Conservation (phyloP, 2,797 vertebrate genomes). For the Myiotriccus ornatus region DNA sequence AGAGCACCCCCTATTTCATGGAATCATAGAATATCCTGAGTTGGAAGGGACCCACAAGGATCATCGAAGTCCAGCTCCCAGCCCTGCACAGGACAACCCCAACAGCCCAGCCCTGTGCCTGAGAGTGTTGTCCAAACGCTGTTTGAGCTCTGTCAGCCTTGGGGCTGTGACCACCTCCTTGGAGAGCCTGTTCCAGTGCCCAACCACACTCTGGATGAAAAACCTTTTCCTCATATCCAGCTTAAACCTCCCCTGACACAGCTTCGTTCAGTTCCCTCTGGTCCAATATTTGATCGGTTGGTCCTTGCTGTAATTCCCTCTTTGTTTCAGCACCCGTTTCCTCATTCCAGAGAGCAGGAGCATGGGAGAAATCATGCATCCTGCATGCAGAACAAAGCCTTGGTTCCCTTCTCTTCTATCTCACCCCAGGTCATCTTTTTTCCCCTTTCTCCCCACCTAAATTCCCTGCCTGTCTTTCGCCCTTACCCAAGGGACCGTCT, state of each 20-base stretch:
- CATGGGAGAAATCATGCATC: not conserved
- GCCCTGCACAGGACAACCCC: not conserved
- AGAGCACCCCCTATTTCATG: not conserved
- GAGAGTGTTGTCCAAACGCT: accelerated
- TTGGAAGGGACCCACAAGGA: not conserved
- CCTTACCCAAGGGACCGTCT: not conserved
- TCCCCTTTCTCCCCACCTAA: accelerated
- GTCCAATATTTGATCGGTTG: accelerated
- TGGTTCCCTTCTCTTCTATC: not conserved
- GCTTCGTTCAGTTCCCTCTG: not conserved
- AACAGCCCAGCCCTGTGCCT: too few species aligned
- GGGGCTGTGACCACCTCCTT: not conserved
- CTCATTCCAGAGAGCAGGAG: not conserved
- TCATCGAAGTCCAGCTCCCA: not conserved
- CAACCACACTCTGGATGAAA: not conserved
- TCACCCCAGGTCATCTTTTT: not conserved
- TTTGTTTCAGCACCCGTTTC: not conserved
- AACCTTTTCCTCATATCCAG: accelerated
- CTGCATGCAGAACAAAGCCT: not conserved
- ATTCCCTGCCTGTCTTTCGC: not conserved
- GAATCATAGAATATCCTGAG: not conserved
- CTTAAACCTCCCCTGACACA: not conserved
- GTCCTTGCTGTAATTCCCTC: not conserved
- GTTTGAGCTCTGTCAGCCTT: not conserved
- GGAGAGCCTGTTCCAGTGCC: not conserved